Percentiles rank a stretch among this genome's conserved stretches.
phyloP scores from a whole-genome alignment of 2,797 vertebrate species.

The Pyrrhura leucotis region DNA sequence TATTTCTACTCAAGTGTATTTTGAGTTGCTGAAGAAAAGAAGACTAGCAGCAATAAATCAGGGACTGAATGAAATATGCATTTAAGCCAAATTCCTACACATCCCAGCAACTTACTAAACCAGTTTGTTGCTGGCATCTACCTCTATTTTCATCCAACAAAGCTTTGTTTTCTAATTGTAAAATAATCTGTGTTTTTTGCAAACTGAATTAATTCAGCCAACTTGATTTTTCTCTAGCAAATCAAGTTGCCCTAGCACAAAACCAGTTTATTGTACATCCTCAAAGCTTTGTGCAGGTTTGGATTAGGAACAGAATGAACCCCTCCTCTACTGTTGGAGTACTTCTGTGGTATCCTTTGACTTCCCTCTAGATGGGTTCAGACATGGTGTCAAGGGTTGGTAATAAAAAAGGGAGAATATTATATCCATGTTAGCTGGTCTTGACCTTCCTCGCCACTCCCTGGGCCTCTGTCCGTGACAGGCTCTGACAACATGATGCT shows the following conservation, averaged over 20 bases:
- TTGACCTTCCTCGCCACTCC: background rate
- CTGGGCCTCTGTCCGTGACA: background rate
- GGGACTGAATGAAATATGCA: background rate
- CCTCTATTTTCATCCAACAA: background rate
- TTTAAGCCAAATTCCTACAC: background rate
- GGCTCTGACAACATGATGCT: background rate
- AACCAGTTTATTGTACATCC: background rate
- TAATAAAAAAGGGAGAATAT: background rate
- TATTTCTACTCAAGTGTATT: background rate
- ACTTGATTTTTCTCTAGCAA: background rate
- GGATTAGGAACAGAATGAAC: background rate
- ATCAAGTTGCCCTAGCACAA: background rate
- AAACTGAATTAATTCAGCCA: background rate
- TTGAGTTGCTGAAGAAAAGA: background rate
- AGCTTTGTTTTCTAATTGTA: background rate
- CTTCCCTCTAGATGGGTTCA: background rate
- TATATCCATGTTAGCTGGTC: background rate
- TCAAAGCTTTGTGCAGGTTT: background rate
- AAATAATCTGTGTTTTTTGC: accelerated
- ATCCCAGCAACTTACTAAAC: background rate
- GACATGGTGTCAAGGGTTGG: background rate
- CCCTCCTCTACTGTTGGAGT: background rate
- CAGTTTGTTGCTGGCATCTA: background rate
- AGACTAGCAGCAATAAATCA: background rate
- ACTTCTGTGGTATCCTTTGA: background rate